Conservation (phyloP, 2,888 invertebrate genomes). For the Eledone cirrhosa region DNA sequence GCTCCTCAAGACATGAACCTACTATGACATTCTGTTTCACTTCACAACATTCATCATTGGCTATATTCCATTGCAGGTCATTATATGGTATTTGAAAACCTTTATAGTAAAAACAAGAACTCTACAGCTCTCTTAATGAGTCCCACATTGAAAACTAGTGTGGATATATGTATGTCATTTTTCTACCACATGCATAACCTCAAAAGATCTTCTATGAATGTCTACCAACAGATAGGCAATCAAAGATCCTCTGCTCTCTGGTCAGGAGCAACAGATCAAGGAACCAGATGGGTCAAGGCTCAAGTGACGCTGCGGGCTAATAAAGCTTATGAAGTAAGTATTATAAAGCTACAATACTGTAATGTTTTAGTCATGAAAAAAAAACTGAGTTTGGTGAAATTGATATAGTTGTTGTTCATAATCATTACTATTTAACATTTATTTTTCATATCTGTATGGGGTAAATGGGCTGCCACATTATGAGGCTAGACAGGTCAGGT, state of each 20-base stretch:
- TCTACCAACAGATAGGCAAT: slow-evolving; percentile 44
- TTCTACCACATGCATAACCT: slow-evolving; percentile 54
- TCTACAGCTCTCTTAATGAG: slow-evolving; percentile 50
- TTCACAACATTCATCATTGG: too few relatives aligned
- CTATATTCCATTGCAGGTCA: slow-evolving; percentile 51
- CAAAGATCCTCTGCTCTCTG: slow-evolving; percentile 43
- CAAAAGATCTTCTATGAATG: slow-evolving; percentile 37
- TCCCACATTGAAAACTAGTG: slow-evolving; percentile 35
- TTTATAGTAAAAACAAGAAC: slow-evolving; percentile 40
- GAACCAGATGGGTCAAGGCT: slow-evolving; percentile 51
- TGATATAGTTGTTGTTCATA: too few relatives aligned
- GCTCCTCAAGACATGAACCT: too few relatives aligned
- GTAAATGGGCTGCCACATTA: too few relatives aligned
- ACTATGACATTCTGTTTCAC: too few relatives aligned
- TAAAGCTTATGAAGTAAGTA: slow-evolving; percentile 42
- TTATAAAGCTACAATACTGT: background rate
- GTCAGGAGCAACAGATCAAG: slow-evolving; percentile 47
- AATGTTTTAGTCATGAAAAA: too few relatives aligned
- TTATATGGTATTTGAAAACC: slow-evolving; percentile 57
- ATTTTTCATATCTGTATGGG: too few relatives aligned
- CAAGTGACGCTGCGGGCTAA: slow-evolving; percentile 45
- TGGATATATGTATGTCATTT: slow-evolving; percentile 51
- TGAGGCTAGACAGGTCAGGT: too few relatives aligned
- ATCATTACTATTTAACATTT: too few relatives aligned
- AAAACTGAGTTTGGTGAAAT: too few relatives aligned